These are phyloP conservation scores for Graptemys geographica DNA, from an alignment of 2,797 vertebrate species.

Conservation along the genomic window DNA sequence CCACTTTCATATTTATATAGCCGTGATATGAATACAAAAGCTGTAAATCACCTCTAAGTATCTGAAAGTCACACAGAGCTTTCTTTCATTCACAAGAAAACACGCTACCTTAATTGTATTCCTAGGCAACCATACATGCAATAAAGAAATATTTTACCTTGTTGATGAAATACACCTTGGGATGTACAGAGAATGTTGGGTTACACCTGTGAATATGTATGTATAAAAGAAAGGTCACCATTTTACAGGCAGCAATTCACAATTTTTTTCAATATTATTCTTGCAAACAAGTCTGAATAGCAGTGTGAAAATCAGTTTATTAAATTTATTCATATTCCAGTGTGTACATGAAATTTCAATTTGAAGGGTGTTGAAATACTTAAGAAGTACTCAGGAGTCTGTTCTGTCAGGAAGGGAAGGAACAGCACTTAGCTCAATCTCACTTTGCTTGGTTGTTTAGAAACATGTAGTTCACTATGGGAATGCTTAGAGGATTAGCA, in stretches of 20 bases:
- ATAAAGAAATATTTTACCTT: conserved; percentile 22
- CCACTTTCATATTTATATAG: not conserved
- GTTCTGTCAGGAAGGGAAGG: not conserved
- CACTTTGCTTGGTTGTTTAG: not conserved
- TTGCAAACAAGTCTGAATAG: not conserved
- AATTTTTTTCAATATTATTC: not conserved
- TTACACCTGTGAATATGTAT: conserved; percentile 37
- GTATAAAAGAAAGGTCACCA: conserved; percentile 22
- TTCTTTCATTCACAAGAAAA: conserved; percentile 14
- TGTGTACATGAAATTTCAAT: not conserved
- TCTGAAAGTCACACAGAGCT: conserved; percentile 40
- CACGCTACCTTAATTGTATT: conserved; percentile 22
- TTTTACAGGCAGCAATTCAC: not conserved
- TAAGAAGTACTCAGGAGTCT: not conserved
- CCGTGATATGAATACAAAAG: not conserved
- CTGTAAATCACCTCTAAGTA: conserved; percentile 62
- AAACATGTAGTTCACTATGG: accelerated
- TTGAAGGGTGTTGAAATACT: not conserved
- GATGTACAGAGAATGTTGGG: conserved; percentile 20
- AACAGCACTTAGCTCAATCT: not conserved
- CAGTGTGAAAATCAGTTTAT: not conserved
- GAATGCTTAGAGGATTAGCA: not conserved
- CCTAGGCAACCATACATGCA: not conserved
- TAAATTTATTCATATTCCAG: not conserved
- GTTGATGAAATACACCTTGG: conserved; percentile 22